Conservation (phyloP, 2,888 invertebrate genomes). For the Lamellibrachia satsuma region DNA sequence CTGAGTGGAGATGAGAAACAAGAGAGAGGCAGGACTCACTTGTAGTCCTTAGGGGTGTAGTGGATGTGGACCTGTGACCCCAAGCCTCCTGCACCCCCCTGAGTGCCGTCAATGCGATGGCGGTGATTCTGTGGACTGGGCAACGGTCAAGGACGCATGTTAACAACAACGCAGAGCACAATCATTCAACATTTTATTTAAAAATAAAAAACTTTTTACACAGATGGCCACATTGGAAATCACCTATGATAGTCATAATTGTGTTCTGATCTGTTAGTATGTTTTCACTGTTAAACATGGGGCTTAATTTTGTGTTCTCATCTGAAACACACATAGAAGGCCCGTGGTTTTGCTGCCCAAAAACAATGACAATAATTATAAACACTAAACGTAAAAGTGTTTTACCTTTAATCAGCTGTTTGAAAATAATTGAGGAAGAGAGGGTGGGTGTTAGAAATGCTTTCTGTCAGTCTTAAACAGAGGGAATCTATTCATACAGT, state of each 20-base stretch:
- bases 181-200: neutral
- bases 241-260: neutral
- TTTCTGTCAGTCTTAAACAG: too few species aligned
- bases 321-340: neutral
- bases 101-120: constrained; percentile 48
- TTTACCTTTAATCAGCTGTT: too few species aligned
- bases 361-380: too few species aligned
- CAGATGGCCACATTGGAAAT: neutral
- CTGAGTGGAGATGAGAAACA: neutral
- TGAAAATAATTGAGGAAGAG: too few species aligned
- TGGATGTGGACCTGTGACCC: constrained; percentile 63
- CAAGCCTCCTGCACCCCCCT: constrained; percentile 61
- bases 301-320: too few species aligned
- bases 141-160: neutral
- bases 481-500: too few species aligned
- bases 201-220: neutral
- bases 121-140: constrained; percentile 61
- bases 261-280: neutral
- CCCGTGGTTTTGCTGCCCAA: neutral
- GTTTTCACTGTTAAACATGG: neutral
- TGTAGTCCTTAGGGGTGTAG: constrained; percentile 64
- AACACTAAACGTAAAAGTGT: too few species aligned
- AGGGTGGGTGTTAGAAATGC: too few species aligned
- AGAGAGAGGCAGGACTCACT: constrained; percentile 49
- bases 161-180: neutral